Evolutionary conservation across 2,888 invertebrate species (phyloP).

Genomic region (Cephus pygmeus): DNA sequence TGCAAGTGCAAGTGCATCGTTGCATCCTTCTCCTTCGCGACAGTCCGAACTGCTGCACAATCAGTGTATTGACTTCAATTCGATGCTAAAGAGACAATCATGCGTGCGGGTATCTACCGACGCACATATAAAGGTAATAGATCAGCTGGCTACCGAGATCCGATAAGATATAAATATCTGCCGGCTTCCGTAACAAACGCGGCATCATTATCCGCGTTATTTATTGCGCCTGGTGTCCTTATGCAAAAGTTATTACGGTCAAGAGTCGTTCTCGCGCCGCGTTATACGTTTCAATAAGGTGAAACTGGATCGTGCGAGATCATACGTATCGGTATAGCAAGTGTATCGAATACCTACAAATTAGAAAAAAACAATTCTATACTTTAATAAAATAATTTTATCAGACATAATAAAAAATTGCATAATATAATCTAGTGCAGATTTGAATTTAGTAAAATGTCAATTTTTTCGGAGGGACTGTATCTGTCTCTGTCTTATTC

Average conservation of each 20-base stretch:
- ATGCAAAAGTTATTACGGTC: constrained; percentile 19
- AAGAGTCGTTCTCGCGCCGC: constrained; percentile 10
- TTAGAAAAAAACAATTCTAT: not conserved
- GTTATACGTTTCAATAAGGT: constrained; percentile 2
- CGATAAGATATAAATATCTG: constrained; percentile 25
- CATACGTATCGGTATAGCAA: not conserved
- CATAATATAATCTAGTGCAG: not conserved
- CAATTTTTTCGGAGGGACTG: not conserved
- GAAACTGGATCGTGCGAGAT: not conserved
- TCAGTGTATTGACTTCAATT: constrained; percentile 15
- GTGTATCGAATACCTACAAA: not conserved
- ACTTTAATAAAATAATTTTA: not conserved
- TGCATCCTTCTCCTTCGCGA: not conserved
- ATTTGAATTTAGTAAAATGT: not conserved
- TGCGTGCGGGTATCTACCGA: constrained; percentile 4
- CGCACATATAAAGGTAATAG: constrained; percentile 23
- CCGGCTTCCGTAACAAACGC: constrained; percentile 3
- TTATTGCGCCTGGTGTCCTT: constrained; percentile 19
- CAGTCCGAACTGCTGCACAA: not conserved
- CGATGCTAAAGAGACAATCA: constrained; percentile 34
- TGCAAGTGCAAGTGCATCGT: not conserved
- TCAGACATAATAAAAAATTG: not conserved
- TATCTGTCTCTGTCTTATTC: not conserved
- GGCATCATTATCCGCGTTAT: constrained; percentile 26
- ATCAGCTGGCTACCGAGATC: constrained; percentile 24